Evolutionary conservation across 2,888 invertebrate genomes (phyloP).

Genomic region (Torymus tubicola): DNA sequence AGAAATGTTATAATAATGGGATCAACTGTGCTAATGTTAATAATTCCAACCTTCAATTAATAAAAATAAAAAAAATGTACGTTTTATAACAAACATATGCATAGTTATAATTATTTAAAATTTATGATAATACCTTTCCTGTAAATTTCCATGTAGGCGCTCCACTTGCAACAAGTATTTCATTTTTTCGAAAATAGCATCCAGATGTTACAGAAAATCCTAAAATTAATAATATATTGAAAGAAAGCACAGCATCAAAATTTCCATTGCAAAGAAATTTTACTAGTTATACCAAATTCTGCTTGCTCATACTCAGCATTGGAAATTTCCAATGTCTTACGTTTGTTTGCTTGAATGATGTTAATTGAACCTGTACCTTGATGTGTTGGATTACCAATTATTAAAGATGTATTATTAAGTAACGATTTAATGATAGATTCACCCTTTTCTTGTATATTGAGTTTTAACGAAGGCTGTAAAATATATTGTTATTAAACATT

Average conservation of each 20-base stretch:
- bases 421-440: constrained; percentile 25
- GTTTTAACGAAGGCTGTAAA: constrained; percentile 11
- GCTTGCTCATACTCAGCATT: constrained; percentile 11
- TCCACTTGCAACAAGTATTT: constrained; percentile 63
- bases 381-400: constrained; percentile 44
- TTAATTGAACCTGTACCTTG: constrained; percentile 33
- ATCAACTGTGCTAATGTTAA: constrained; percentile 19
- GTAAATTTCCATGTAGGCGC: constrained; percentile 66
- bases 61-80: too few relatives aligned
- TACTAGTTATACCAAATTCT: constrained; percentile 26
- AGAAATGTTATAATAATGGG: not conserved
- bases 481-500: not conserved
- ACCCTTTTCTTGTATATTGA: constrained; percentile 32
- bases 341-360: constrained; percentile 5
- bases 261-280: not conserved
- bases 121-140: constrained; percentile 61
- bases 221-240: constrained; percentile 37
- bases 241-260: not conserved
- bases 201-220: constrained; percentile 69
- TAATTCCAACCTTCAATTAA: constrained; percentile 26
- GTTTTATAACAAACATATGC: not conserved
- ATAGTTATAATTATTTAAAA: not conserved
- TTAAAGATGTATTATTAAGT: constrained; percentile 19
- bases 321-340: constrained; percentile 25
- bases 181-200: constrained; percentile 62